Base-by-base conservation (phyloP, 2,888 invertebrate genomes). In the Gandaritis pyraliata region DNA sequence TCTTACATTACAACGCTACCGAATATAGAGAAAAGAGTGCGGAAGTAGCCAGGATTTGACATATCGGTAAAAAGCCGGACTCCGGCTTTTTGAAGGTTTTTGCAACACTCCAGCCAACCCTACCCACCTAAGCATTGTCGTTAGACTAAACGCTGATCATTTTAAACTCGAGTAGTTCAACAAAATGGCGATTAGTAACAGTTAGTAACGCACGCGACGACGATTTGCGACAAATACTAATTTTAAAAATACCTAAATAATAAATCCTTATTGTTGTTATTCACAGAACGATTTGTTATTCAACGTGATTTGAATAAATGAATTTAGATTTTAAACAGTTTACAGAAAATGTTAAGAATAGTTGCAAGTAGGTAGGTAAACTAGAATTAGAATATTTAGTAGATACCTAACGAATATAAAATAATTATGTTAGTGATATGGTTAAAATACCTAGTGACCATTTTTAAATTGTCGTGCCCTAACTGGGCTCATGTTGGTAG, bases 161-260 rank as follows among this genome's bases (percentile, higher is more conserved):
- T 69, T 64, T 41, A 58, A 61, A 54, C 57, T 64, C 61, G 65
- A 64, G 51, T 59, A 49, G 13, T 39, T 48, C 49, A 56, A 55
- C 61, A 64, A 66, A 70, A 59, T 55, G 49, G 39, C 39, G 45
- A 69, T 69, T 64, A 47, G 38, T 29, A 15, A 54, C 39, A 41
- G 68, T 69, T 64, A 47, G 38, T 29, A 15, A 54, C 54, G 52
- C 69, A 69, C 69, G 67, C 69, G 54, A 66, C 36, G 8, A 10
- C 62, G 65, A 63, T 68, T 66, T 58, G 59, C 63, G 43, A 51
- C 30, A 16, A 47, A 53, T 38, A 47, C 46, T 51, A 47, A 46
- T 41, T 56, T 47, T 5, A 51, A 46, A 41, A 11, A 30, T 39
- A n/a, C n/a, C n/a, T n/a, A 39, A 55, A 64, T 64, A 11, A 43